Conservation (phyloP, 2,888 invertebrate genomes). For the Branchipolynoe longqiensis region DNA sequence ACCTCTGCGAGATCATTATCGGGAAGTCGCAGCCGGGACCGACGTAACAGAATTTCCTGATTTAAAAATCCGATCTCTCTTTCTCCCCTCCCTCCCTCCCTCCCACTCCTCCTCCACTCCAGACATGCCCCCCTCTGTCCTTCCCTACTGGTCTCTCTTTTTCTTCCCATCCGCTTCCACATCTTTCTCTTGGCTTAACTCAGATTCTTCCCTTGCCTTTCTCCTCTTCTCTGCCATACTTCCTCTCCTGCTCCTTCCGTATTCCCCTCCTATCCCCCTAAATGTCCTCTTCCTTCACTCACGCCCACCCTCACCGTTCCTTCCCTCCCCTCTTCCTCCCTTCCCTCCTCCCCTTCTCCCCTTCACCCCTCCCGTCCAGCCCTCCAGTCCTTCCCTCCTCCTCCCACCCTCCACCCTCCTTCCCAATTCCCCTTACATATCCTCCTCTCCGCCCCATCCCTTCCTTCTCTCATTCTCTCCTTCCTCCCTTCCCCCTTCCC, state of each 20-base stretch:
- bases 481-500: not conserved
- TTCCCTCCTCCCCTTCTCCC: not conserved
- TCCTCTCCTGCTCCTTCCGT: not conserved
- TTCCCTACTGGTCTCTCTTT: not conserved
- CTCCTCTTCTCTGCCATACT: not conserved
- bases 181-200: not conserved
- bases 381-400: not conserved
- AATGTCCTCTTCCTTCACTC: not conserved
- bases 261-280: not conserved
- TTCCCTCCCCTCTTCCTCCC: constrained; percentile 11
- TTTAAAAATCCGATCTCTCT: too few species aligned
- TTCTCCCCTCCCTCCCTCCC: not conserved
- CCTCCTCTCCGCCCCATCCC: not conserved
- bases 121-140: too few species aligned
- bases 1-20: too few species aligned
- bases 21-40: too few species aligned
- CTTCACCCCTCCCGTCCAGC: not conserved
- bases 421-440: not conserved
- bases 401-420: not conserved
- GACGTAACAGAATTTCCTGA: too few species aligned
- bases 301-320: not conserved
- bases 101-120: not conserved
- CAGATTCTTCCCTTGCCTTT: not conserved
- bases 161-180: not conserved
- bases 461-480: not conserved